phyloP scores from a whole-genome alignment of 2,113 vertebrate species.

The Salvelinus sp. region DNA sequence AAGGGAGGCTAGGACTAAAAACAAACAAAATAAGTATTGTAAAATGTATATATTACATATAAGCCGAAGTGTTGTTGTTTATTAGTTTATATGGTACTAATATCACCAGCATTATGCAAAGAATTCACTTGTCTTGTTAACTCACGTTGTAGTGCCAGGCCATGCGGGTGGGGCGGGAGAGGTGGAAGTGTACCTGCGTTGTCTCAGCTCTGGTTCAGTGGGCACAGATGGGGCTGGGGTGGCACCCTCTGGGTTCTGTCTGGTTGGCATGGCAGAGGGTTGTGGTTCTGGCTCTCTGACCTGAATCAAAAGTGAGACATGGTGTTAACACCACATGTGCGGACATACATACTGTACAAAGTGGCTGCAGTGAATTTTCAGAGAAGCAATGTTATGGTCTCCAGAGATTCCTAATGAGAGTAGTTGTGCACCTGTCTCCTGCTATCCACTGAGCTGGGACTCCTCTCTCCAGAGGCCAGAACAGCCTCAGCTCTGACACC shows the following conservation, averaged over 20 bases:
- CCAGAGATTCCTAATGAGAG: constrained; percentile 11
- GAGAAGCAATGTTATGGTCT: constrained; percentile 35
- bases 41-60: too few relatives aligned
- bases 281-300: not conserved
- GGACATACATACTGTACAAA: too few relatives aligned
- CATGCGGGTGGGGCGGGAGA: constrained; percentile 1
- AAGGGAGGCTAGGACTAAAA: too few relatives aligned
- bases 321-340: not conserved
- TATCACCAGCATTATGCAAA: not conserved
- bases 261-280: not conserved
- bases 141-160: constrained; percentile 52
- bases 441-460: too few relatives aligned
- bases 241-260: not conserved
- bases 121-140: not conserved
- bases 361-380: not conserved
- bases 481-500: too few relatives aligned
- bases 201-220: constrained; percentile 58
- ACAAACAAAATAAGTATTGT: too few relatives aligned
- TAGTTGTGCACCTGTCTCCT: constrained; percentile 29
- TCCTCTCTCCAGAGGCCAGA: too few relatives aligned
- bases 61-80: too few relatives aligned
- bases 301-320: constrained; percentile 4
- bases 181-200: constrained; percentile 46
- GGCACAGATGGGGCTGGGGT: constrained; percentile 15
- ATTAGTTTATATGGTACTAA: too few relatives aligned